A percentile compares a stretch with the other conserved stretches of the same genome.
Conservation (phyloP, 2,888 invertebrate genomes). For the Diloba caeruleocephala region DNA sequence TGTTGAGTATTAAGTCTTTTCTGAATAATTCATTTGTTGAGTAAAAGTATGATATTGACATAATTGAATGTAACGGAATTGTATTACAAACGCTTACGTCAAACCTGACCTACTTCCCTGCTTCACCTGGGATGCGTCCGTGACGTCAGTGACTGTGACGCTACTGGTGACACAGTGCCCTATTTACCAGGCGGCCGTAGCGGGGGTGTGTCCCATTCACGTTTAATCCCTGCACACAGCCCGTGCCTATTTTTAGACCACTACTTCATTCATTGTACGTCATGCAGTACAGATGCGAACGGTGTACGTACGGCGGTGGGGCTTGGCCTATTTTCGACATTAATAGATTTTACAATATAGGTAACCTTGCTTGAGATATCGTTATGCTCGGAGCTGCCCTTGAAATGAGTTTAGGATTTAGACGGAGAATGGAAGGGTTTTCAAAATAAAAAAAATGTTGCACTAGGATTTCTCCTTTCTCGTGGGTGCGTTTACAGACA, state of each 20-base stretch:
- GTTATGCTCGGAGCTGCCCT: slow-evolving; percentile 24
- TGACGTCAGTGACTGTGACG: slow-evolving; percentile 79
- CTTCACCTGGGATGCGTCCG: slow-evolving; percentile 76
- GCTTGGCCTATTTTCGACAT: slow-evolving; percentile 38
- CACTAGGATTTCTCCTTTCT: too few relatives aligned
- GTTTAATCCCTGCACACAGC: slow-evolving; percentile 72
- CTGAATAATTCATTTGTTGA: too few relatives aligned
- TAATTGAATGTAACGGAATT: slow-evolving; percentile 3
- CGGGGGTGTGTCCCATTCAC: slow-evolving; percentile 78
- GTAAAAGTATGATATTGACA: not conserved
- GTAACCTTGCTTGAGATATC: slow-evolving; percentile 15
- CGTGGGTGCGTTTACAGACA: too few relatives aligned
- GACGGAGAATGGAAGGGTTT: not conserved
- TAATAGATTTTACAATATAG: slow-evolving; percentile 36
- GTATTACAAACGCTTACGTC: slow-evolving; percentile 39
- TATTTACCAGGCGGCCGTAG: slow-evolving; percentile 63
- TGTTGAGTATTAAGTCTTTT: too few relatives aligned
- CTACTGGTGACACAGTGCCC: slow-evolving; percentile 83
- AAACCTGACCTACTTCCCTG: slow-evolving; percentile 68
- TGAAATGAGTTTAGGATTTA: slow-evolving; percentile 21
- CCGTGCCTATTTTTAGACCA: slow-evolving; percentile 76
- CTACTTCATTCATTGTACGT: slow-evolving; percentile 81
- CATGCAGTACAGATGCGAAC: slow-evolving; percentile 47
- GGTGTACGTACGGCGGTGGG: slow-evolving; percentile 18
- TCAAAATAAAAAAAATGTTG: too few relatives aligned